Evolutionary conservation across 2,797 vertebrate genomes (phyloP).

Genomic region (Bovichtus variegatus): DNA sequence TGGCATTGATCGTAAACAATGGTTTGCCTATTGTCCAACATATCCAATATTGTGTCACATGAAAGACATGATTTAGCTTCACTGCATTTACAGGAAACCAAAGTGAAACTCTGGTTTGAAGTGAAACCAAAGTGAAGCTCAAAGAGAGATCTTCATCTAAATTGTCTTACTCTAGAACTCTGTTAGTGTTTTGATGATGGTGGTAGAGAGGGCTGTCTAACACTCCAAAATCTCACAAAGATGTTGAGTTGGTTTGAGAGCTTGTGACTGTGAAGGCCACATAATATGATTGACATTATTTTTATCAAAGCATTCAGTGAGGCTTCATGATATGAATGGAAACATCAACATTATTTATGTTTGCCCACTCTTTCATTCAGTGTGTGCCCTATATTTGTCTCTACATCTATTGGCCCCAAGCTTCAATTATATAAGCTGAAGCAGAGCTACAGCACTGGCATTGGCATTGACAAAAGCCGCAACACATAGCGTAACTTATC

Average conservation of each 20-base stretch:
- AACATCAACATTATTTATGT: background rate
- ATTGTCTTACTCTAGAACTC: too few species aligned
- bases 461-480: background rate
- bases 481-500: background rate
- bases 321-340: background rate
- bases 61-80: background rate
- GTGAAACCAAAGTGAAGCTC: slow-evolving; percentile 12
- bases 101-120: too few species aligned
- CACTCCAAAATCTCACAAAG: background rate
- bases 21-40: background rate
- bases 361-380: background rate
- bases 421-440: too few species aligned
- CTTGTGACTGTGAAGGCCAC: too few species aligned
- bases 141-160: slow-evolving; percentile 9
- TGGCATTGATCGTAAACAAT: background rate
- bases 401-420: too few species aligned
- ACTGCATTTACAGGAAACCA: slow-evolving; percentile 1
- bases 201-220: too few species aligned
- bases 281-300: background rate
- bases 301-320: background rate
- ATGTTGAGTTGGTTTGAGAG: background rate
- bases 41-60: background rate
- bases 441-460: too few species aligned
- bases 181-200: background rate
- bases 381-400: too few species aligned